Evolutionary conservation across 2,113 vertebrate species (phyloP), one percentile per base, ranked within the genome.

Genomic region (Spermophilus dauricus): DNA sequence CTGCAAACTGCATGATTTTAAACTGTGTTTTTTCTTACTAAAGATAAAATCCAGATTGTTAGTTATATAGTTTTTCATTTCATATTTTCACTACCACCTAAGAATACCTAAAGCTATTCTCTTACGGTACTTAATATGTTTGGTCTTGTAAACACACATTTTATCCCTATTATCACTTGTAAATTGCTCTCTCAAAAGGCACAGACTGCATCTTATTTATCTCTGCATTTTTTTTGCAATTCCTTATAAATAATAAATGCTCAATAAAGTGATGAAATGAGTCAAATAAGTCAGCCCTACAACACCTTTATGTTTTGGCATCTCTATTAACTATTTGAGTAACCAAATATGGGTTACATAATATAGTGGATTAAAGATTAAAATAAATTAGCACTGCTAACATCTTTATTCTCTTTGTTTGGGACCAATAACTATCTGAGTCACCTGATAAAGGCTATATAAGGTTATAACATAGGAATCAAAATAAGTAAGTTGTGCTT

Each of bases 181-280:
- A 92, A 89, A 51, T 34, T 51, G 30, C 11, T 85, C 18, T 76
- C 20, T 48, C 8, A 76, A 56, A 93, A 81, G 72, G 17, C 34
- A 86, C 0, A 65, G n/a, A 77, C 26, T 51, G 10, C 28, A 37
- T 37, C 80, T 89, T 56, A 53, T 89, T 96, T 82, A 67, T 86
- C 45, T 87, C 45, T 88, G 12, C 12, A 48, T 87, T 76, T 87
- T 48, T 48, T 8, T 72, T 81, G 39, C 53, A 89, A 77, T 70
- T 48, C 4, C 45, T 81, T 91, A 67, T 92, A 96, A 97, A 97
- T 95, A 94, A 92, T 90, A 51, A 81, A 94, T 88, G 69, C 20
- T 34, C 72, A 88, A 84, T 77, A 88, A 96, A 90, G 16, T 86
- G 39, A 94, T 80, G 42, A 91, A 81, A 91, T 56, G 42, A 93